phyloP scores from a whole-genome alignment of 1,140 invertebrate species.

The Scaptomyza graminum region DNA sequence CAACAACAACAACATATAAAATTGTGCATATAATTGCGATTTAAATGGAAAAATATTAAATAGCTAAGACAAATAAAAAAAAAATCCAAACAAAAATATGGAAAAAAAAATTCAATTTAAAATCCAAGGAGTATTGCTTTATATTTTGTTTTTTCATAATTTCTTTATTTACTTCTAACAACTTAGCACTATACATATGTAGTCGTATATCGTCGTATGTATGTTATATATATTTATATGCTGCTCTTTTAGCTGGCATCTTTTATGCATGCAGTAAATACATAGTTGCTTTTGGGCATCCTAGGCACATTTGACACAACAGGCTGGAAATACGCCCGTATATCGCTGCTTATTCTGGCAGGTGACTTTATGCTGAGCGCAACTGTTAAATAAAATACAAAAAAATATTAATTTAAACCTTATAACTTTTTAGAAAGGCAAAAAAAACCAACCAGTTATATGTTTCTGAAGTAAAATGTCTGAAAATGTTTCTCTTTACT shows the following conservation, averaged over 20 bases:
- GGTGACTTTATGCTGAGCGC: slow-evolving; percentile 59
- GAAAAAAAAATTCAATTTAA: slow-evolving; percentile 9
- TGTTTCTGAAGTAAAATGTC: no score
- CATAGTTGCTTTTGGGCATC: no score
- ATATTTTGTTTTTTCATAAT: not conserved
- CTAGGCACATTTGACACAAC: slow-evolving; percentile 72
- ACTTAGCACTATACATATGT: slow-evolving; percentile 1
- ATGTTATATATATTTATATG: not conserved
- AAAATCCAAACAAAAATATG: not conserved
- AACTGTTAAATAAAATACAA: slow-evolving; percentile 45
- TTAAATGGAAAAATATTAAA: slow-evolving; percentile 35
- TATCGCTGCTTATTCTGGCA: slow-evolving; percentile 71
- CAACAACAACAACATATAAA: not conserved
- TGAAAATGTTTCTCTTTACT: no score
- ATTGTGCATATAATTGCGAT: slow-evolving; percentile 13
- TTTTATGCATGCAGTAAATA: no score
- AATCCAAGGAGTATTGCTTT: not conserved
- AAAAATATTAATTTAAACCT: not conserved
- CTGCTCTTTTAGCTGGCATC: not conserved
- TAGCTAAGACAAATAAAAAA: slow-evolving; percentile 47
- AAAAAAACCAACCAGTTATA: no score
- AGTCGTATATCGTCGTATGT: no score
- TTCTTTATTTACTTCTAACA: not conserved
- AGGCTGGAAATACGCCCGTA: slow-evolving; percentile 75
- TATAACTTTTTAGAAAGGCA: no score